A percentile compares a stretch with the other conserved stretches of the same genome.
Conservation (phyloP, 2,888 invertebrate species). For the Phortica okadai region DNA sequence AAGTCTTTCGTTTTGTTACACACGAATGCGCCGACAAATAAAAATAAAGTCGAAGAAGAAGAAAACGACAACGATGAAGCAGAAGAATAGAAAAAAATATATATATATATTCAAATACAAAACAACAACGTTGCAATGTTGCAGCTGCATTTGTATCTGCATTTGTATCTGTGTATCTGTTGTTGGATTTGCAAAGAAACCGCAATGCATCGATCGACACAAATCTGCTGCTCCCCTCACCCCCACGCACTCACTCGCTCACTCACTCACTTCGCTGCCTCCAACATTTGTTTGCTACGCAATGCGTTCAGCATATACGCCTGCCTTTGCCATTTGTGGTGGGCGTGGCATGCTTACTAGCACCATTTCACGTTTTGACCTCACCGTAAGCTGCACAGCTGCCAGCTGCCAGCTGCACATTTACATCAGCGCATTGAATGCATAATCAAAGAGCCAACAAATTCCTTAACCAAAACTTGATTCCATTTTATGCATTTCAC, state of each 20-base stretch:
- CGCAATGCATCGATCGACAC: neutral
- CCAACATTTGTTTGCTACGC: too few relatives aligned
- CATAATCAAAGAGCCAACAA: neutral
- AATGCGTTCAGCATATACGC: too few relatives aligned
- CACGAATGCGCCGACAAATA: neutral
- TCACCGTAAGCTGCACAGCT: too few relatives aligned
- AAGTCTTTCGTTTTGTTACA: slow-evolving; percentile 18
- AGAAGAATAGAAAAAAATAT: neutral
- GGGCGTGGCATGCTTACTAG: too few relatives aligned
- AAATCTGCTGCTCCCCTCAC: too few relatives aligned
- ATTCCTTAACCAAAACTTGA: slow-evolving; percentile 15
- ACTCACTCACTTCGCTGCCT: too few relatives aligned
- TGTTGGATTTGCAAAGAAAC: neutral
- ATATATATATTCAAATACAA: neutral
- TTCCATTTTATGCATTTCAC: slow-evolving; percentile 48
- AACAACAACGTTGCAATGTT: neutral
- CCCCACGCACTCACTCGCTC: too few relatives aligned
- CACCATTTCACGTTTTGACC: too few relatives aligned
- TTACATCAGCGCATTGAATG: too few relatives aligned
- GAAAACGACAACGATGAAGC: neutral
- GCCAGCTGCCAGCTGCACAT: too few relatives aligned
- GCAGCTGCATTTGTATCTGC: neutral
- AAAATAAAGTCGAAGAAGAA: neutral
- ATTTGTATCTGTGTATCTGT: neutral
- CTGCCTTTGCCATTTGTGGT: too few relatives aligned